Conservation (phyloP, 2,797 vertebrate genomes). For the Pelobates cultripes region DNA sequence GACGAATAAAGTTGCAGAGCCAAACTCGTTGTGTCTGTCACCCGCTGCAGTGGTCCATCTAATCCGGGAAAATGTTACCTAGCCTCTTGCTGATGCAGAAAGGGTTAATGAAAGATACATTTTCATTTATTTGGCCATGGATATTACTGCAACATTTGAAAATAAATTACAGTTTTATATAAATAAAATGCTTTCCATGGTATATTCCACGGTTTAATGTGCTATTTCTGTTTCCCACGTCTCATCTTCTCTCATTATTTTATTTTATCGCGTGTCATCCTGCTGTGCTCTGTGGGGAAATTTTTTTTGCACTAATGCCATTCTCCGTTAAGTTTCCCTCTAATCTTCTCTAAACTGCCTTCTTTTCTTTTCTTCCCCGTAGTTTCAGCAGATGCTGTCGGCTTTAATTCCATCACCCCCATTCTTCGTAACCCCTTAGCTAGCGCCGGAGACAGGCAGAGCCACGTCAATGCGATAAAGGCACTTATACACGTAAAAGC, state of each 20-base stretch:
- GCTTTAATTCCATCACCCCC: neutral
- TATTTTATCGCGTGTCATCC: neutral
- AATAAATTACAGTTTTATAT: no score
- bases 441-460: neutral
- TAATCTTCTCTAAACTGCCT: neutral
- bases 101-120: no score
- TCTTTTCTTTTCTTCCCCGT: neutral
- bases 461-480: neutral
- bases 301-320: conserved; percentile 14
- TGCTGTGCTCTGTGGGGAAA: neutral
- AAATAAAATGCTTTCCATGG: no score
- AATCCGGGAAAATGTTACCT: no score
- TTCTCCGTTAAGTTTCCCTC: neutral
- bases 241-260: conserved; percentile 21
- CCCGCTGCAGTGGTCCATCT: no score
- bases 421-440: neutral
- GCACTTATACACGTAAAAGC: neutral
- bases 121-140: no score
- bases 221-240: neutral
- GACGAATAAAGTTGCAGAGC: no score
- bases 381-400: neutral
- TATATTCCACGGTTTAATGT: no score
- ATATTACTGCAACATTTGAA: no score
- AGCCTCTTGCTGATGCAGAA: no score
- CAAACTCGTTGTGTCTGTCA: no score